Evolutionary conservation across 2,113 vertebrate species (phyloP), one percentile per base, ranked within the genome.

Genomic region (Chitala chitala): DNA sequence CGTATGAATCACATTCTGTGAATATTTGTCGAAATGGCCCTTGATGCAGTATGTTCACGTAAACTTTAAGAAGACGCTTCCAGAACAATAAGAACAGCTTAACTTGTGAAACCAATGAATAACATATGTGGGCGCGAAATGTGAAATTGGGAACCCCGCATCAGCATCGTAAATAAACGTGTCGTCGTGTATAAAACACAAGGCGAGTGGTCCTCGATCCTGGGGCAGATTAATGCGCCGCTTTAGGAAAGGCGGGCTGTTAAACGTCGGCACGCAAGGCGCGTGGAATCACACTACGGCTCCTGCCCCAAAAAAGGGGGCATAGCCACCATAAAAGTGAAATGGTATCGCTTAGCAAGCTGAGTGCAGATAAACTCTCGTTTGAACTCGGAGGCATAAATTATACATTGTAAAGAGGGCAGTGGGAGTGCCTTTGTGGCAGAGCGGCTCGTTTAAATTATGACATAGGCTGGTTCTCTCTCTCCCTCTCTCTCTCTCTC

Each of bases 331-430:
- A 81, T 88, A 88, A 90, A 87, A 85, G 82, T 84, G 82, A 94
- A 95, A 93, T 95, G 89, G 89, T 93, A 93, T 92, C 91, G 92
- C 91, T 94, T 94, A 94, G 90, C 89, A 90, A n/a, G 89, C 92
- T 89, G 89, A 93, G 90, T 89, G 84, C 89, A 91, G 91, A 94
- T 92, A 92, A 91, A 90, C 90, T 84, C 84, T 84, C 91, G 87
- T 94, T 94, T 94, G 90, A 94, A 93, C 90, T 86, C 83, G 84
- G 81, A 90, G 88, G 88, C 89, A 94, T 95, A 94, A 96, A 95
- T 98, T 94, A 94, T 94, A 91, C 89, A 94, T 91, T 90, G 92
- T 94, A 93, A 96, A 96, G 90, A 94, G 89, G 91, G 87, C 88
- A 83, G 89, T 84, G 84, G 88, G 92, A 91, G 90, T 93, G 91